Conservation (phyloP, 2,113 vertebrate genomes). For the Panthera leo region DNA sequence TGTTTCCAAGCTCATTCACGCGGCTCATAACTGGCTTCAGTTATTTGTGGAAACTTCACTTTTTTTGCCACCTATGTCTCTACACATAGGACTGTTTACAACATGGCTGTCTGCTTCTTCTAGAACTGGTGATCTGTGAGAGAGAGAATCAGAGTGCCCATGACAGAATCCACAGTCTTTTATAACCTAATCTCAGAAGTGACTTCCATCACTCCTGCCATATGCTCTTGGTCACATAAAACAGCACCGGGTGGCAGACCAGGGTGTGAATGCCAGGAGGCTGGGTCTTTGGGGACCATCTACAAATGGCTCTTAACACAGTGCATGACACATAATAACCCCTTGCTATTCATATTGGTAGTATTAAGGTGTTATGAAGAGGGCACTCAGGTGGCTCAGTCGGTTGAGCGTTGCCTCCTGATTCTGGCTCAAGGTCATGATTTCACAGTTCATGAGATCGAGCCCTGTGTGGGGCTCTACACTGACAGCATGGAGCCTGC, state of each 20-base stretch:
- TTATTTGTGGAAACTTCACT: neutral
- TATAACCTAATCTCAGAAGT: neutral
- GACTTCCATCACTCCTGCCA: neutral
- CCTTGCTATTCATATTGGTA: neutral
- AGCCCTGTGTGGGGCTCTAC: no score
- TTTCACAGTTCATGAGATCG: no score
- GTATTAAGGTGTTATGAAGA: neutral
- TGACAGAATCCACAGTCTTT: neutral
- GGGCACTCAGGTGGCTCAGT: no score
- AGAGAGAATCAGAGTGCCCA: neutral
- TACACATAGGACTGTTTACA: neutral
- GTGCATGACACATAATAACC: neutral
- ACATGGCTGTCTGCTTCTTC: neutral
- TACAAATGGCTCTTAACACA: neutral
- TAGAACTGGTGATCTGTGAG: neutral
- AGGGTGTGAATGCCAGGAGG: neutral
- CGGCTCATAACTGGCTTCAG: neutral
- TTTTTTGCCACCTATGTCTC: neutral
- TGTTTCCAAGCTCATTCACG: neutral
- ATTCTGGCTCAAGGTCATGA: no score
- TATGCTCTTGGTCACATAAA: neutral
- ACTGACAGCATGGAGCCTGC: no score
- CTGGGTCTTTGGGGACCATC: neutral
- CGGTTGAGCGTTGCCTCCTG: no score
- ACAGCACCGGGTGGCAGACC: neutral